These are phyloP conservation scores for Heliocidaris erythrogramma DNA, from an alignment of 35 echinoderm and acorn worm genomes.

Conservation along the genomic window DNA sequence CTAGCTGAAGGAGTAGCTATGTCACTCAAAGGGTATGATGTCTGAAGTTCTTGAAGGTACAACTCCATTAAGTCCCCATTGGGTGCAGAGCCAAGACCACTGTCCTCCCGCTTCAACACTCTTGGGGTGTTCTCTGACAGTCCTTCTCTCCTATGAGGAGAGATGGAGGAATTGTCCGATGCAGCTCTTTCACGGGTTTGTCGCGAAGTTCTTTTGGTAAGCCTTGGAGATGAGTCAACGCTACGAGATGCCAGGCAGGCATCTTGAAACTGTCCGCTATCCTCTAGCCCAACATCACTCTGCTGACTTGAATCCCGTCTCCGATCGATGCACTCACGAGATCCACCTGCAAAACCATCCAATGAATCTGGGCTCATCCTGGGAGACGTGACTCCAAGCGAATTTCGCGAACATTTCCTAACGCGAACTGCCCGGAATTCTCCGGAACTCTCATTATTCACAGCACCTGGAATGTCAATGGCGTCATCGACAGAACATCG, in stretches of 20 bases:
- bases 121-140: neutral
- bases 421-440: constrained; percentile 54
- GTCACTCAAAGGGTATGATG: neutral
- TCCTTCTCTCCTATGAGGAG: neutral
- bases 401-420: constrained; percentile 33
- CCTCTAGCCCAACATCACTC: constrained; percentile 5
- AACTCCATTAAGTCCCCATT: constrained; percentile 54
- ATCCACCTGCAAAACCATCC: neutral
- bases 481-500: neutral
- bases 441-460: constrained; percentile 44
- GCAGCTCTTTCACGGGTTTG: neutral
- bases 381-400: constrained; percentile 2
- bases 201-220: neutral
- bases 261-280: constrained; percentile 34
- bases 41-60: constrained; percentile 33
- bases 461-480: constrained; percentile 35
- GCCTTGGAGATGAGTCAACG: constrained; percentile 1
- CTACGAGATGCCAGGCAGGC: neutral
- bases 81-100: constrained; percentile 75
- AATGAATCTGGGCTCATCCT: constrained; percentile 62
- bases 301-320: constrained; percentile 33
- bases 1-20: neutral
- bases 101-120: constrained; percentile 57
- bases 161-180: constrained; percentile 7
- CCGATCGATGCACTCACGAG: neutral